Evolutionary conservation across 2,888 invertebrate genomes (phyloP).

Genomic region (Onchidella celtica): DNA sequence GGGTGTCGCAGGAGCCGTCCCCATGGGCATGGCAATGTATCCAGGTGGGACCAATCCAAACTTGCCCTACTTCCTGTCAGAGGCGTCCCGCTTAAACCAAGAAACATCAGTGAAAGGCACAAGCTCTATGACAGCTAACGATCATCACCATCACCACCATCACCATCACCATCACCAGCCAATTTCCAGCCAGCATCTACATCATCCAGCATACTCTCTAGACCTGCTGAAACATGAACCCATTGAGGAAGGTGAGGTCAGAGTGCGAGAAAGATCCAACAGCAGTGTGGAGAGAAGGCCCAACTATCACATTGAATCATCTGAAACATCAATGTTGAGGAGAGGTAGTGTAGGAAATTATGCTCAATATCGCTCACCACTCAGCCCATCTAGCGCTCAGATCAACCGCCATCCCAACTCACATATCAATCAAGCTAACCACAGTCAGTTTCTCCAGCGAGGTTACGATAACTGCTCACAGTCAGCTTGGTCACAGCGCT

Average conservation of each 20-base stretch:
- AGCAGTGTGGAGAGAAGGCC: slow-evolving; percentile 35
- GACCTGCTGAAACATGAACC: slow-evolving; percentile 38
- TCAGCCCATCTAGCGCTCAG: slow-evolving; percentile 27
- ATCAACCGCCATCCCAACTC: slow-evolving; percentile 12
- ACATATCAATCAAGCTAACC: neutral
- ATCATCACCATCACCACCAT: slow-evolving; percentile 17
- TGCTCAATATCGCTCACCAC: slow-evolving; percentile 24
- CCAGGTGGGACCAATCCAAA: slow-evolving; percentile 7
- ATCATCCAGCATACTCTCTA: slow-evolving; percentile 23
- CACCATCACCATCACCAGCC: slow-evolving; percentile 18
- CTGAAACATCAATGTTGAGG: slow-evolving; percentile 19
- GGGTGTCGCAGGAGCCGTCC: slow-evolving; percentile 50
- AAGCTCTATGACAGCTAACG: neutral
- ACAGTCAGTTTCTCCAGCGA: slow-evolving; percentile 33
- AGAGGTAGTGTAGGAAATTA: slow-evolving; percentile 45
- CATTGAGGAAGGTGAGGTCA: slow-evolving; percentile 36
- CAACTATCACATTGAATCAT: slow-evolving; percentile 13
- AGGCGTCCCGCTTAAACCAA: slow-evolving; percentile 17
- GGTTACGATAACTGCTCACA: slow-evolving; percentile 27
- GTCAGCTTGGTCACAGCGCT: slow-evolving; percentile 44
- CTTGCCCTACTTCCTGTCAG: slow-evolving; percentile 45
- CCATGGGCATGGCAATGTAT: slow-evolving; percentile 48
- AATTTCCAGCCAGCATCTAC: slow-evolving; percentile 19
- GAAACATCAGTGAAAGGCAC: slow-evolving; percentile 7
- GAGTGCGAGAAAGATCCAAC: slow-evolving; percentile 41